Evolutionary conservation across 2,888 invertebrate genomes (phyloP).

Genomic region (Aphrophora alni): DNA sequence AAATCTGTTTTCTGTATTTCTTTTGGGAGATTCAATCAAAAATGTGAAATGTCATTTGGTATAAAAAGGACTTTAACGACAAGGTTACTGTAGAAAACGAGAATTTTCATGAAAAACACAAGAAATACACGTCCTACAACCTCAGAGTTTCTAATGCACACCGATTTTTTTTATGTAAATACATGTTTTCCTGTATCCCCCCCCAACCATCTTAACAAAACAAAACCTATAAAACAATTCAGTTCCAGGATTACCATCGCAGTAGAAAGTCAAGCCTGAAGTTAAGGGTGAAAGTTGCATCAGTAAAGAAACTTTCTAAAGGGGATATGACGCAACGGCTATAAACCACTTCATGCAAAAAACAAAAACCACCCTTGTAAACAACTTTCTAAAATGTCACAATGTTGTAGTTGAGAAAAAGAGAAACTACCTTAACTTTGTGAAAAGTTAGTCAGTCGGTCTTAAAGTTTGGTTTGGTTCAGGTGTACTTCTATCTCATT

Average conservation of each 20-base stretch:
- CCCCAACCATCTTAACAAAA: too few relatives aligned
- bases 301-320: background rate
- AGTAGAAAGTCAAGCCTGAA: background rate
- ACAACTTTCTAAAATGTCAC: conserved; percentile 34
- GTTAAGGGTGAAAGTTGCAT: conserved; percentile 1
- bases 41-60: too few relatives aligned
- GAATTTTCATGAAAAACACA: too few relatives aligned
- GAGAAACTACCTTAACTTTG: conserved; percentile 11
- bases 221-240: background rate
- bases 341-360: conserved; percentile 16
- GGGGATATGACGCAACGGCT: background rate
- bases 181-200: too few relatives aligned
- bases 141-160: too few relatives aligned
- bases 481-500: background rate
- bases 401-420: conserved; percentile 26
- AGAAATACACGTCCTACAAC: too few relatives aligned
- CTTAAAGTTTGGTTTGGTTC: background rate
- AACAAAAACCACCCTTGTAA: background rate
- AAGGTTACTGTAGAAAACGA: too few relatives aligned
- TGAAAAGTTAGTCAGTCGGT: background rate
- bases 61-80: too few relatives aligned
- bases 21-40: too few relatives aligned
- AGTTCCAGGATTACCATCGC: background rate
- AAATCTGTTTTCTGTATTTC: too few relatives aligned
- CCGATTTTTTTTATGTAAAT: too few relatives aligned